Evolutionary conservation across 2,113 vertebrate genomes (phyloP).

Genomic region (Tricholaema leucomelas): DNA sequence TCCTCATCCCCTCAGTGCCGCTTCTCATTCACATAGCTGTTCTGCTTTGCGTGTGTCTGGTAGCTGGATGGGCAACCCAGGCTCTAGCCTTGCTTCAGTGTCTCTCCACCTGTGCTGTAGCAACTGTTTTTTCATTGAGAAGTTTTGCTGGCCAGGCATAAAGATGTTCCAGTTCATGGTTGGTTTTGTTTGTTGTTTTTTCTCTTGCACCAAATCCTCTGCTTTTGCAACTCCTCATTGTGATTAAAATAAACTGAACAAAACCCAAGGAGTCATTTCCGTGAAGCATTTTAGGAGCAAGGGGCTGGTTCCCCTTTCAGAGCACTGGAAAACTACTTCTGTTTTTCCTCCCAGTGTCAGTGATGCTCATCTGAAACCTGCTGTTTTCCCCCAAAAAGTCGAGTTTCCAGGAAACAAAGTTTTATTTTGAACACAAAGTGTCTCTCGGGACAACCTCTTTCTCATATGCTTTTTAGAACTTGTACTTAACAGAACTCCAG

Average conservation of each 20-base stretch:
- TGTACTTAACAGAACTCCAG: neutral
- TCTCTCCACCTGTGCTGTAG: neutral
- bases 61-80: neutral
- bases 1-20: fast-evolving
- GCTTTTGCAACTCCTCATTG: neutral
- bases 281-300: neutral
- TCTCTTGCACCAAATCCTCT: neutral
- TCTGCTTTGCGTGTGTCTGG: neutral
- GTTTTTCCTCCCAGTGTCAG: neutral
- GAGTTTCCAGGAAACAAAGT: neutral
- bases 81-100: neutral
- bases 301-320: neutral
- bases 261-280: neutral
- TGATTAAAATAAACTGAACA: neutral
- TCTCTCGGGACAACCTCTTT: neutral
- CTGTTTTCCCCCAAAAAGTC: neutral
- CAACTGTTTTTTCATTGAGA: neutral
- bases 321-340: neutral
- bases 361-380: neutral
- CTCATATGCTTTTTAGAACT: no score
- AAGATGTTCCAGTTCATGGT: neutral
- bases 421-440: neutral
- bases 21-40: neutral
- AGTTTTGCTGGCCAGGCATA: neutral
- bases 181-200: neutral